Base-by-base conservation (phyloP, 2,888 invertebrate genomes). In the Heliconius cydno region DNA sequence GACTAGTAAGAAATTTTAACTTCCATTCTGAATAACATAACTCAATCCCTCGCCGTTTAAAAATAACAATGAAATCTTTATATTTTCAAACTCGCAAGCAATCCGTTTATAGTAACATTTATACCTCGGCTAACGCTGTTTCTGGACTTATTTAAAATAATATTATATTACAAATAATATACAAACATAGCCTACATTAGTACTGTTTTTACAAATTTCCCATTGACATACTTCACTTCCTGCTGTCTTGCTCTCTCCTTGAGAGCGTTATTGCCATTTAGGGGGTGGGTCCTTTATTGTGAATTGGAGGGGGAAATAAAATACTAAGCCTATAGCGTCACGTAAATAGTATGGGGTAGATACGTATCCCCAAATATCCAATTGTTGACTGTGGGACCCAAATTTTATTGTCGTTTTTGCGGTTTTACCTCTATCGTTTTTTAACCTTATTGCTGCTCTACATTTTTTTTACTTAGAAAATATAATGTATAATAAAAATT, bases 241-340 rank as follows among this genome's bases (percentile, higher is more conserved):
- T 81, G 83, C 88, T 81, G 82, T 93, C 93, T 89, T 92, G 83
- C 87, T 93, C 88, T 52, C 85, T 83, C 89, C 85, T 88, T 84
- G 82, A 86, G 86, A 84, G 81, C 86, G 84, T 84, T 86, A 84
- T 84, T 85, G 84, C 86, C 85, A 87, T 86, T 86, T 85, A 87
- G 88, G 88, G 88, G 85, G 85, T 86, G 86, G 84, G 80, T 81
- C 84, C 87, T 86, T 90, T 90, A 90, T 87, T 88, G 84, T 83
- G 78, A 83, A 84, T 85, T 85, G 86, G 87, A 88, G 89, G 89
- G 88, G 86, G 88, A 86, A 82, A 90, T 93, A 92, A 93, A 92
- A 92, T 90, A 86, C 85, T 88, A 87, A 88, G 93, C 93, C 93
- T 94, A 93, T 88, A 86, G 85, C 87, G 79, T 75, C 66, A 73